A percentile compares a stretch with the other conserved stretches of the same genome.
Evolutionary conservation across 1,140 invertebrate species (phyloP).

Genomic region (Drosophila parvula): DNA sequence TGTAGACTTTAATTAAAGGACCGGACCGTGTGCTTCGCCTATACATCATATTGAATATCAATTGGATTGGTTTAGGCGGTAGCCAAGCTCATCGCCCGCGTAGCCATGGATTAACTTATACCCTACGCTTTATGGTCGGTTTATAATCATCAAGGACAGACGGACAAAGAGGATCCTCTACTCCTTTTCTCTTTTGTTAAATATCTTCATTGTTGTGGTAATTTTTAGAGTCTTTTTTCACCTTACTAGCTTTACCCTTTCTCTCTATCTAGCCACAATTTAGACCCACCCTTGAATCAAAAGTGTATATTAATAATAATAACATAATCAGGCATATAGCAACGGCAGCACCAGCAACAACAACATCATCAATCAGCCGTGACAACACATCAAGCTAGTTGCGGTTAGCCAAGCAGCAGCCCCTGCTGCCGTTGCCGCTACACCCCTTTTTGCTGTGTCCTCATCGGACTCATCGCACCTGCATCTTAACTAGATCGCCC

Average conservation of each 20-base stretch:
- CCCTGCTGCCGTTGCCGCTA: too few relatives aligned
- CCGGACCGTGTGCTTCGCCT: slow-evolving; percentile 40
- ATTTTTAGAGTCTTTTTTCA: background rate
- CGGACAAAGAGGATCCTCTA: too few relatives aligned
- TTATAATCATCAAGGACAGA: background rate
- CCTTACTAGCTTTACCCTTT: too few relatives aligned
- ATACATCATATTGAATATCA: slow-evolving; percentile 75
- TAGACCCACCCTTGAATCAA: background rate
- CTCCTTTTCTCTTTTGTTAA: background rate
- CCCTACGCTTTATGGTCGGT: background rate
- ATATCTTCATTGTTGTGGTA: background rate
- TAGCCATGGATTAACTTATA: slow-evolving; percentile 2
- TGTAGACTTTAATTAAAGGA: slow-evolving; percentile 57
- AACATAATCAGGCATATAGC: slow-evolving; percentile 1
- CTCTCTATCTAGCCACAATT: background rate
- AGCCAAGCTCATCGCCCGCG: slow-evolving; percentile 67
- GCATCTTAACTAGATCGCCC: slow-evolving; percentile 85
- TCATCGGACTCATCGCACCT: slow-evolving; percentile 50
- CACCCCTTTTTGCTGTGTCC: background rate
- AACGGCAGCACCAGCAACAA: slow-evolving; percentile 14
- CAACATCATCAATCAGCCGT: slow-evolving; percentile 45
- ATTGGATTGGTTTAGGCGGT: slow-evolving; percentile 57
- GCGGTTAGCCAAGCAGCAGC: slow-evolving; percentile 25
- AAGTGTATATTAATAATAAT: slow-evolving; percentile 8
- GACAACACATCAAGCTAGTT: slow-evolving; percentile 43